Evolutionary conservation across 2,113 vertebrate genomes (phyloP).

Genomic region (Edolisoma coerulescens): DNA sequence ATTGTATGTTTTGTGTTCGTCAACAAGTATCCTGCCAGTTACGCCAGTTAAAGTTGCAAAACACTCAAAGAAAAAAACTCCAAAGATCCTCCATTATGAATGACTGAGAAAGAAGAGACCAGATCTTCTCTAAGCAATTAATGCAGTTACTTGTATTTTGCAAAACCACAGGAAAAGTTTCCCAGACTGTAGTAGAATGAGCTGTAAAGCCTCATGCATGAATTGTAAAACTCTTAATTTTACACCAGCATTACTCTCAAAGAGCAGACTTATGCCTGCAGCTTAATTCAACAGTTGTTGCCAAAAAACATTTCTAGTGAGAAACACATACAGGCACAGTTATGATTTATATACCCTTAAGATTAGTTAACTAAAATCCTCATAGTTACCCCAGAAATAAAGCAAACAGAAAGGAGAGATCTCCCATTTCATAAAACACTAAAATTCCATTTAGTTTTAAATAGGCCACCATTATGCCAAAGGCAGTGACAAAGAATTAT

Average conservation of each 20-base stretch:
- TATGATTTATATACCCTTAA: background rate
- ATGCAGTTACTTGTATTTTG: background rate
- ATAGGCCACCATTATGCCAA: background rate
- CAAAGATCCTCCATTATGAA: background rate
- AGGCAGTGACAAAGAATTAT: background rate
- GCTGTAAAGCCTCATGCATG: background rate
- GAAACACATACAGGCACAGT: background rate
- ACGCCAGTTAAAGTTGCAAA: background rate
- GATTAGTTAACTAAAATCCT: conserved; percentile 16
- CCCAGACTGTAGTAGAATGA: background rate
- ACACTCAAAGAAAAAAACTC: background rate
- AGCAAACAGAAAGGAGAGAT: background rate
- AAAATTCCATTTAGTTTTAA: background rate
- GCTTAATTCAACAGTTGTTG: conserved; percentile 11
- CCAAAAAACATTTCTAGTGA: conserved; percentile 3
- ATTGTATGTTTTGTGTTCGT: background rate
- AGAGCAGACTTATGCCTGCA: background rate
- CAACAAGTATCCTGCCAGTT: background rate
- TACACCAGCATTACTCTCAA: background rate
- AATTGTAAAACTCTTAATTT: conserved; percentile 2
- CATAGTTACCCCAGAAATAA: background rate
- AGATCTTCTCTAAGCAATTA: background rate
- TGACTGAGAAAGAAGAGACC: background rate
- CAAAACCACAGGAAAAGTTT: background rate
- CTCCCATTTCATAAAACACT: background rate